Percentiles rank a stretch among this genome's conserved stretches.
Evolutionary conservation across 1,140 invertebrate genomes (phyloP).

Genomic region (Papilio machaon): DNA sequence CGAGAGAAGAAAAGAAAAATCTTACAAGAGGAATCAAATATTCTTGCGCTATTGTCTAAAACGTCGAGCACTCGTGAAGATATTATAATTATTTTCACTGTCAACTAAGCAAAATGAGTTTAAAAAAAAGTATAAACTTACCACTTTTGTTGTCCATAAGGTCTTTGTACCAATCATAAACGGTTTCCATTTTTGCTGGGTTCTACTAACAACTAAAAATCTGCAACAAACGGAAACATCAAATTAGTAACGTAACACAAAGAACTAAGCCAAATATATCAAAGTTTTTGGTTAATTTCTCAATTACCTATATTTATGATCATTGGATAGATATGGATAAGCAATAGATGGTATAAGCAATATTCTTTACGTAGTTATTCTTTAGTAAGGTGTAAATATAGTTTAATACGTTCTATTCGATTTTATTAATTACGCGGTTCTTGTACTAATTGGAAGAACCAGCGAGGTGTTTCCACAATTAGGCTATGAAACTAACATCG

Average conservation of each 20-base stretch:
- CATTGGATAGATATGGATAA: too few relatives aligned
- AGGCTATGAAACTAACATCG: slow-evolving; percentile 19
- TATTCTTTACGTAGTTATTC: too few relatives aligned
- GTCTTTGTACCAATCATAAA: slow-evolving; percentile 89
- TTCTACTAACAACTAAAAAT: slow-evolving; percentile 73
- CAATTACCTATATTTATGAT: too few relatives aligned
- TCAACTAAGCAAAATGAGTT: background rate
- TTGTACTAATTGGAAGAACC: background rate
- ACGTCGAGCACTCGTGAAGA: background rate
- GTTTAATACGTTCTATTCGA: background rate
- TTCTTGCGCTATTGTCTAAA: too few relatives aligned
- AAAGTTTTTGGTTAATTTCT: background rate
- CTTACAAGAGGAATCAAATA: too few relatives aligned
- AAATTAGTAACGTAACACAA: slow-evolving; percentile 32
- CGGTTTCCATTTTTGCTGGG: slow-evolving; percentile 83
- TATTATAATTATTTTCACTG: background rate
- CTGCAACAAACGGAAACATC: slow-evolving; percentile 80
- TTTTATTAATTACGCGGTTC: background rate
- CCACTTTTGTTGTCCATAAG: slow-evolving; percentile 91
- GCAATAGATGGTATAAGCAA: too few relatives aligned
- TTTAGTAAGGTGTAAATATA: background rate
- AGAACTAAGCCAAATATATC: background rate
- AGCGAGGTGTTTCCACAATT: slow-evolving; percentile 16
- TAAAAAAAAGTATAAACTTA: slow-evolving; percentile 80
- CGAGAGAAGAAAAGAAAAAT: too few relatives aligned